Conservation (phyloP, 2,113 vertebrate genomes). For the Takifugu bimaculatus region DNA sequence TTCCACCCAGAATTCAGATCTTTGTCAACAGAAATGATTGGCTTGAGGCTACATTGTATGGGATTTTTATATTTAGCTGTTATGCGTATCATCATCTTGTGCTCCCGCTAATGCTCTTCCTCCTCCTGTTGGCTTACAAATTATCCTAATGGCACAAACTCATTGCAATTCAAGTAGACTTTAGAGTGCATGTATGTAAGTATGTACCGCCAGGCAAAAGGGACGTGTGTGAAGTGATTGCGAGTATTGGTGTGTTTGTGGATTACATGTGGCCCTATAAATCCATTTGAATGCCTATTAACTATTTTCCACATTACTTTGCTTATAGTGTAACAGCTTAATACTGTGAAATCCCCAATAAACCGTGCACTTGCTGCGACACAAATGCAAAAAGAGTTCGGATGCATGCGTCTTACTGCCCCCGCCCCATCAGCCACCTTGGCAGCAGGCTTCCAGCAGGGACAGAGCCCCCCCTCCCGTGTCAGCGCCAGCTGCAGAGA, state of each 20-base stretch:
- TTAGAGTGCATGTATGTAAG: not conserved
- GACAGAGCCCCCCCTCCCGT: slow-evolving; percentile 36
- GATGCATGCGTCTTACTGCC: slow-evolving; percentile 9
- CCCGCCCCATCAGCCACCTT: slow-evolving; percentile 45
- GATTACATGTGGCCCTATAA: slow-evolving; percentile 47
- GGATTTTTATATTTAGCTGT: slow-evolving; percentile 18
- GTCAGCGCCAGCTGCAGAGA: slow-evolving; percentile 52
- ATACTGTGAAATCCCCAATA: slow-evolving; percentile 43
- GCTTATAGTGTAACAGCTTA: slow-evolving; percentile 50
- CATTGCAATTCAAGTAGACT: not conserved
- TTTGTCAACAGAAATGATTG: slow-evolving; percentile 15
- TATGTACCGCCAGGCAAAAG: not conserved
- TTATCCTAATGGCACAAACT: not conserved
- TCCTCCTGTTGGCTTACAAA: not conserved
- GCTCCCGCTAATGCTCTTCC: not conserved
- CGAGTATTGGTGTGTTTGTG: slow-evolving; percentile 20
- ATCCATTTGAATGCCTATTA: slow-evolving; percentile 62
- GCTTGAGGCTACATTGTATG: slow-evolving; percentile 21
- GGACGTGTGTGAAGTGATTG: not conserved
- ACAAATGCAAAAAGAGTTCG: too few species aligned
- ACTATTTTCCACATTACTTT: slow-evolving; percentile 41
- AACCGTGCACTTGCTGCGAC: slow-evolving; percentile 10
- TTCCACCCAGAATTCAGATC: slow-evolving; percentile 11
- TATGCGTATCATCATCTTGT: not conserved
- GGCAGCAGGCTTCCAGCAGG: slow-evolving; percentile 36